These are phyloP conservation scores for Elephantulus edwardii DNA, from an alignment of 2,113 vertebrate genomes.

Conservation along the genomic window DNA sequence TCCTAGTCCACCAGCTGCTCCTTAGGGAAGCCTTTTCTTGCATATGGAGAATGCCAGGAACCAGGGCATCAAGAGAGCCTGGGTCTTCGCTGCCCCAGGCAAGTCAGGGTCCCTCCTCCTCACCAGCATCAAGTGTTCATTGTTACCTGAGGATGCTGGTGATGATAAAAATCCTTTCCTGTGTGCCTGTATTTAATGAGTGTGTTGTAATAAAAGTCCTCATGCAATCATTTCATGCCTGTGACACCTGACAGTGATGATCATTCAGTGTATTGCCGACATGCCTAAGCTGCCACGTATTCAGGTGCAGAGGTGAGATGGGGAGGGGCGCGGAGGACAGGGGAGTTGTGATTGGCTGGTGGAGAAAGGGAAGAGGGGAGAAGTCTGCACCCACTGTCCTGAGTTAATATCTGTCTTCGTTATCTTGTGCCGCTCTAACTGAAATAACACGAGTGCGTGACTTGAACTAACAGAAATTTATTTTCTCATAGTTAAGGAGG, in stretches of 20 bases:
- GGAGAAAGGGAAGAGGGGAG: background rate
- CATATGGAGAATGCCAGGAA: background rate
- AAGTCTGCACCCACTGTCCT: background rate
- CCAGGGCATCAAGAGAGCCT: background rate
- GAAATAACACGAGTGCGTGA: background rate
- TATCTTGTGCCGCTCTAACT: background rate
- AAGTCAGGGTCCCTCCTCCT: rapidly evolving
- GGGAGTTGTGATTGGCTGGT: background rate
- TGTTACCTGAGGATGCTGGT: background rate
- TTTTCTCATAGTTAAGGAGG: background rate
- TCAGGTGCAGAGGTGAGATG: rapidly evolving
- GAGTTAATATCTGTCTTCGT: background rate
- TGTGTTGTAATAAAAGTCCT: background rate
- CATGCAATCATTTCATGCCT: background rate
- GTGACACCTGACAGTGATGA: background rate
- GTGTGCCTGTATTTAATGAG: no score
- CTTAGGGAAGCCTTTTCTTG: background rate
- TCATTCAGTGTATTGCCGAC: background rate
- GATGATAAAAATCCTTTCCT: background rate
- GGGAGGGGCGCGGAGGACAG: no score
- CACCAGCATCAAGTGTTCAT: background rate
- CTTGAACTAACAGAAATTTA: background rate
- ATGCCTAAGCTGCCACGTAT: background rate
- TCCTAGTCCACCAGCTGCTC: no score
- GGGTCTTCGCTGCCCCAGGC: background rate